A percentile compares a stretch with the other conserved stretches of the same genome.
phyloP scores from a whole-genome alignment of 2,797 vertebrate species.

The Merluccius polli region DNA sequence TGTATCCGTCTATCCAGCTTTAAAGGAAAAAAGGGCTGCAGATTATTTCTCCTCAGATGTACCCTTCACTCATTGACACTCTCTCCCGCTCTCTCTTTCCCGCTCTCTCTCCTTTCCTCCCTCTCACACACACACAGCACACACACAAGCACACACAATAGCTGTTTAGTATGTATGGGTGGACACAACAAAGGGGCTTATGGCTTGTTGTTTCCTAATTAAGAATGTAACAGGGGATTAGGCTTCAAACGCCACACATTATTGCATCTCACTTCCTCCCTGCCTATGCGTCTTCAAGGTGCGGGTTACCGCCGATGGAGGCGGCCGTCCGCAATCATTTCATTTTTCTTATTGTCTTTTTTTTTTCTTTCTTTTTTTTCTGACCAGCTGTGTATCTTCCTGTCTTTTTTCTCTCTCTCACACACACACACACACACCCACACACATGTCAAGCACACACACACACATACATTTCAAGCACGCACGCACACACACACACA shows the following conservation, averaged over 20 bases:
- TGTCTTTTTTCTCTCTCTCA: constrained; percentile 23
- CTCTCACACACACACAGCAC: constrained; percentile 22
- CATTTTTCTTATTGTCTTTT: constrained; percentile 30
- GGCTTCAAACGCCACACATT: constrained; percentile 62
- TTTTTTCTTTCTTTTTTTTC: constrained; percentile 21
- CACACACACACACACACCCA: no score
- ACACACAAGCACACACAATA: constrained; percentile 54
- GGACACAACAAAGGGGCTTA: constrained; percentile 64
- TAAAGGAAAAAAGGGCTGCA: not conserved
- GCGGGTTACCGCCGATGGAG: constrained; percentile 46
- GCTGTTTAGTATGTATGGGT: constrained; percentile 59
- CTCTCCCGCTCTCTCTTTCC: no score
- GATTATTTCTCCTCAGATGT: not conserved
- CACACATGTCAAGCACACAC: no score
- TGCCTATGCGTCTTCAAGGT: constrained; percentile 35
- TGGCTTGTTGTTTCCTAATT: constrained; percentile 71
- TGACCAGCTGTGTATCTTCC: constrained; percentile 34
- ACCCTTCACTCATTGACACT: not conserved
- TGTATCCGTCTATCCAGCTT: not conserved
- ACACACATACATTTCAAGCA: no score
- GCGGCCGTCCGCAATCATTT: constrained; percentile 43
- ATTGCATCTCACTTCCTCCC: constrained; percentile 47
- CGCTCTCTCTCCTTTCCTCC: not conserved
- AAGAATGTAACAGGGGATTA: constrained; percentile 74
- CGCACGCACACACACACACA: no score